These are phyloP conservation scores for Endomychus coccineus DNA, from an alignment of 2,888 invertebrate species.

Conservation along the genomic window DNA sequence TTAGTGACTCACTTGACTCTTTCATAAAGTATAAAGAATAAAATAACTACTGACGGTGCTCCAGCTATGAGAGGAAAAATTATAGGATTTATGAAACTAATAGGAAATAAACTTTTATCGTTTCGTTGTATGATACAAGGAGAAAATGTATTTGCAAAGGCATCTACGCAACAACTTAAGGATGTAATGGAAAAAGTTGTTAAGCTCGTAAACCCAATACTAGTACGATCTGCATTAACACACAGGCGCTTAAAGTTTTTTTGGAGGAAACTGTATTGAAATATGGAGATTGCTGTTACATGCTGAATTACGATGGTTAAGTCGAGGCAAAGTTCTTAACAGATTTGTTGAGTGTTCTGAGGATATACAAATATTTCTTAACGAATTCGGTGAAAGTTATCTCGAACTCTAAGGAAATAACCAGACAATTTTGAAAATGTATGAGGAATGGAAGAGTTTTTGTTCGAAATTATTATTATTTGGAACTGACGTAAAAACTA, in stretches of 20 bases:
- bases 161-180: slow-evolving; percentile 20
- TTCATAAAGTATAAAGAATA: too few species aligned
- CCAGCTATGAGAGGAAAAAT: slow-evolving; percentile 24
- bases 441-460: slow-evolving; percentile 24
- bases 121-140: slow-evolving; percentile 27
- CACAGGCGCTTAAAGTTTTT: slow-evolving; percentile 24
- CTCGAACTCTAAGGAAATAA: slow-evolving; percentile 23
- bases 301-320: slow-evolving; percentile 23
- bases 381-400: slow-evolving; percentile 22
- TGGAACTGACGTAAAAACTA: slow-evolving; percentile 23
- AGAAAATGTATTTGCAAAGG: too few species aligned
- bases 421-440: slow-evolving; percentile 24
- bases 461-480: slow-evolving; percentile 20
- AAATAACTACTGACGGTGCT: slow-evolving; percentile 26
- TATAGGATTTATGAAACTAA: slow-evolving; percentile 24
- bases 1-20: too few species aligned
- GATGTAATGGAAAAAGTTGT: slow-evolving; percentile 25
- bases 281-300: slow-evolving; percentile 24
- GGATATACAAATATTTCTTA: too few species aligned
- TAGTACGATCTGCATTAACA: slow-evolving; percentile 25
- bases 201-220: slow-evolving; percentile 23
- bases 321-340: slow-evolving; percentile 25
- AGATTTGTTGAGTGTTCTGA: too few species aligned
- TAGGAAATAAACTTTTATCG: slow-evolving; percentile 26
- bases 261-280: too few species aligned